phyloP scores from a whole-genome alignment of 2,113 vertebrate genomes.

The Dermatemys mawii region DNA sequence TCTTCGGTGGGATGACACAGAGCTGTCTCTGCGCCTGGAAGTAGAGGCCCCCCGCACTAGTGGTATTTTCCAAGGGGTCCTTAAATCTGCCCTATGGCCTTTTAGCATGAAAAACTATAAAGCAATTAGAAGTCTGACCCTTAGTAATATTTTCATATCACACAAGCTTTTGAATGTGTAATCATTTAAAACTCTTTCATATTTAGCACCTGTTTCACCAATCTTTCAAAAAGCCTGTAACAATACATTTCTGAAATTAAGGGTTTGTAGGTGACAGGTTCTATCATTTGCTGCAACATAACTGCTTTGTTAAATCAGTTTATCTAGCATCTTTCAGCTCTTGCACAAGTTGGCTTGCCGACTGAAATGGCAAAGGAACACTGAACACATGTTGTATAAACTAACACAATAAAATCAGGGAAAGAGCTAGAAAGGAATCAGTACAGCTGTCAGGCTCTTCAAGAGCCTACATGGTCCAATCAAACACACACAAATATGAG shows the following conservation, averaged over 20 bases:
- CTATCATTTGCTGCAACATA: neutral
- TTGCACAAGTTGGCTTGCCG: neutral
- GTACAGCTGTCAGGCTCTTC: neutral
- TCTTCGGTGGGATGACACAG: neutral
- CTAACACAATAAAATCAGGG: neutral
- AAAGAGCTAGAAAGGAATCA: neutral
- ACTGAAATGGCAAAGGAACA: neutral
- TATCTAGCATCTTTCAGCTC: neutral
- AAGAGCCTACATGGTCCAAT: neutral
- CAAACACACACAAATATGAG: neutral
- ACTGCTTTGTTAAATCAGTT: neutral
- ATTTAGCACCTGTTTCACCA: neutral
- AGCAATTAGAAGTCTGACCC: neutral
- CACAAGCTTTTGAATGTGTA: neutral
- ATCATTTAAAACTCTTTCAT: neutral
- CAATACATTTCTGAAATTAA: neutral
- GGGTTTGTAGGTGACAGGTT: neutral
- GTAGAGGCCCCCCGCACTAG: neutral
- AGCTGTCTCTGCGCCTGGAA: neutral
- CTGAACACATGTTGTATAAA: neutral
- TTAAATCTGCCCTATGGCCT: neutral
- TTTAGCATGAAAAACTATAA: neutral
- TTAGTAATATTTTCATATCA: neutral
- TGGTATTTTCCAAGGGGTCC: accelerated
- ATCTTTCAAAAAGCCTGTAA: neutral